Percentiles rank a stretch among this genome's conserved stretches.
These are phyloP conservation scores for Rynchops niger DNA, from an alignment of 2,113 vertebrate species.

Conservation along the genomic window DNA sequence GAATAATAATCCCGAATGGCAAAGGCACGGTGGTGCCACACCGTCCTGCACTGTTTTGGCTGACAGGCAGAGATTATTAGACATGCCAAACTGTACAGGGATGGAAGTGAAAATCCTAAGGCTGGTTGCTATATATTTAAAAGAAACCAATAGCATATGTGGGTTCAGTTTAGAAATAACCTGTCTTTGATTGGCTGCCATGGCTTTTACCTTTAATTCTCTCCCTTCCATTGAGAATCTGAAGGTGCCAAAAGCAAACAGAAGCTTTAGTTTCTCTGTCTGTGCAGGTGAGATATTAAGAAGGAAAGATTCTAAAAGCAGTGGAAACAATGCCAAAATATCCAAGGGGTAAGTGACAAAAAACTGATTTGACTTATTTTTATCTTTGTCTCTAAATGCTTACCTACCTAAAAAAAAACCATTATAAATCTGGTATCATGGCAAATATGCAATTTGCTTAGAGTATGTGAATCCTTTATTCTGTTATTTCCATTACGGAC, in stretches of 20 bases:
- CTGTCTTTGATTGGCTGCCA: not conserved
- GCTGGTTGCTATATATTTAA: not conserved
- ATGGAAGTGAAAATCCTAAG: not conserved
- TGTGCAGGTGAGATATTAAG: not conserved
- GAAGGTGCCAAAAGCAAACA: not conserved
- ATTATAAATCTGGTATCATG: not conserved
- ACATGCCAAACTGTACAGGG: not conserved
- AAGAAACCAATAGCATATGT: not conserved
- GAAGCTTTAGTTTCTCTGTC: not conserved
- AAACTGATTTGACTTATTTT: not conserved
- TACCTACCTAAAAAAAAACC: not conserved
- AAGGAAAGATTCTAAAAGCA: not conserved
- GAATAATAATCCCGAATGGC: accelerated
- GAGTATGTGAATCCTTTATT: not conserved
- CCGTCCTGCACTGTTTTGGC: not conserved
- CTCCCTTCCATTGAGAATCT: not conserved
- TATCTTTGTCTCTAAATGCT: not conserved
- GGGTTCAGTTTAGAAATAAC: not conserved
- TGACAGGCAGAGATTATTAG: not conserved
- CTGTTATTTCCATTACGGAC: not conserved
- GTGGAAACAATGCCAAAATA: not conserved
- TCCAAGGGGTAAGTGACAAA: not conserved
- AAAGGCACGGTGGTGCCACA: not conserved
- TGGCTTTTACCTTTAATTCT: not conserved
- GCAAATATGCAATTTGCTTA: not conserved